Percentiles rank a stretch among this genome's conserved stretches.
Evolutionary conservation across 2,888 invertebrate species (phyloP).

Genomic region (Noctuana brunneofusca): DNA sequence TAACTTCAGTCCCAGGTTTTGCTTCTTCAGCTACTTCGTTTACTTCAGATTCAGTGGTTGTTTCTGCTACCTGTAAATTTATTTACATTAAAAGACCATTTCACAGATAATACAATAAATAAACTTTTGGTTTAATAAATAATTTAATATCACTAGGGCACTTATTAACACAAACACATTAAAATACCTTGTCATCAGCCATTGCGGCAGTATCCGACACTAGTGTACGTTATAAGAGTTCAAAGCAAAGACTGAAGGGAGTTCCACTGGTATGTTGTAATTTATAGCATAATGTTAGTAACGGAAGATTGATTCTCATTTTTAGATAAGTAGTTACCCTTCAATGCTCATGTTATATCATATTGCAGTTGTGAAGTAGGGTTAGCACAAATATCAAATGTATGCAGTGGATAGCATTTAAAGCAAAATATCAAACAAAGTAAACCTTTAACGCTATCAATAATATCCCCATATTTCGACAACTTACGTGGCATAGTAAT

Average conservation of each 20-base stretch:
- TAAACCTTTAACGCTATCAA: too few species aligned
- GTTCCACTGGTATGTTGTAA: conserved; percentile 51
- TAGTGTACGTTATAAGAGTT: conserved; percentile 47
- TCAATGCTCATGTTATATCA: conserved; percentile 56
- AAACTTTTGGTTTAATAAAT: not conserved
- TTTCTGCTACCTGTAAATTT: conserved; percentile 67
- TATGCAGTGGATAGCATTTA: too few species aligned
- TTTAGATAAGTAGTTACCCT: conserved; percentile 68
- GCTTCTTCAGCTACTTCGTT: conserved; percentile 60
- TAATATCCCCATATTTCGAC: too few species aligned
- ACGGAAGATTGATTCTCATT: conserved; percentile 66
- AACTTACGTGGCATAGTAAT: too few species aligned
- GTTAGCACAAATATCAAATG: conserved; percentile 46
- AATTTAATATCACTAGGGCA: conserved; percentile 19
- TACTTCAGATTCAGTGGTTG: conserved; percentile 58
- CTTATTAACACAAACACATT: conserved; percentile 17
- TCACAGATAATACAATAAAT: not conserved
- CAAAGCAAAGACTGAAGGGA: conserved; percentile 62
- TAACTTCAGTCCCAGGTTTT: conserved; percentile 57
- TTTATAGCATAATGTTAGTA: conserved; percentile 65
- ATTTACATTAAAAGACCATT: conserved; percentile 15
- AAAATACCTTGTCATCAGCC: conserved; percentile 65
- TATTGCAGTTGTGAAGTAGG: conserved; percentile 47
- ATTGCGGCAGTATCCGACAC: conserved; percentile 47
- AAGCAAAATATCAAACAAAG: too few species aligned